Evolutionary conservation across 2,113 vertebrate genomes (phyloP).

Genomic region (Cochlearius cochlearius): DNA sequence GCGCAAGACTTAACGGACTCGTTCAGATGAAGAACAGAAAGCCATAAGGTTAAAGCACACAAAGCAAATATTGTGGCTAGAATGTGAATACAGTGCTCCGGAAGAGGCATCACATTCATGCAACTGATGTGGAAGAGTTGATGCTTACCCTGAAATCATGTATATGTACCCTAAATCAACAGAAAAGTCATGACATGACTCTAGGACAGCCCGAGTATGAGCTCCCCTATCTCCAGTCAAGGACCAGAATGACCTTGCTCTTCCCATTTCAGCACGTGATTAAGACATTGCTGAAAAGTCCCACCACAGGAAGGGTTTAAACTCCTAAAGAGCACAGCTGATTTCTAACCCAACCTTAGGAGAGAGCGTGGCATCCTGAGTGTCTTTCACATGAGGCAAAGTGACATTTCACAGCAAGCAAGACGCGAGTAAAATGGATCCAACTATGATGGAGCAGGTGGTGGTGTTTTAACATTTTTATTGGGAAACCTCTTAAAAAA

Average conservation of each 20-base stretch:
- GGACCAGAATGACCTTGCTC: not conserved
- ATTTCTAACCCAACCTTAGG: not conserved
- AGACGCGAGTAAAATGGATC: not conserved
- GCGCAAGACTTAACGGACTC: not conserved
- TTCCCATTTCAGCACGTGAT: not conserved
- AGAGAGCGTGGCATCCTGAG: not conserved
- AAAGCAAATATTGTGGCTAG: not conserved
- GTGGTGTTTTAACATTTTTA: not conserved
- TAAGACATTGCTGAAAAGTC: not conserved
- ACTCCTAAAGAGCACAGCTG: not conserved
- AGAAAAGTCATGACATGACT: not conserved
- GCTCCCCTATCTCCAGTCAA: not conserved
- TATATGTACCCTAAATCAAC: not conserved
- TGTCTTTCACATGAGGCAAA: not conserved
- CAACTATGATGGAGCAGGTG: not conserved
- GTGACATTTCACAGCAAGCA: not conserved
- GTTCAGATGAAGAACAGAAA: not conserved
- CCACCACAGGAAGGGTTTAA: not conserved
- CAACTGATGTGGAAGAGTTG: not conserved
- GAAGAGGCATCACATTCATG: not conserved
- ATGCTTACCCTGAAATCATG: not conserved
- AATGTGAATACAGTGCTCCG: not conserved
- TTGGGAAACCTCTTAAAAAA: not conserved
- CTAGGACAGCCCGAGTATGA: not conserved
- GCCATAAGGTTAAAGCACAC: not conserved